These are phyloP conservation scores for Zingel zingel DNA, from an alignment of 2,113 vertebrate species.

Conservation along the genomic window DNA sequence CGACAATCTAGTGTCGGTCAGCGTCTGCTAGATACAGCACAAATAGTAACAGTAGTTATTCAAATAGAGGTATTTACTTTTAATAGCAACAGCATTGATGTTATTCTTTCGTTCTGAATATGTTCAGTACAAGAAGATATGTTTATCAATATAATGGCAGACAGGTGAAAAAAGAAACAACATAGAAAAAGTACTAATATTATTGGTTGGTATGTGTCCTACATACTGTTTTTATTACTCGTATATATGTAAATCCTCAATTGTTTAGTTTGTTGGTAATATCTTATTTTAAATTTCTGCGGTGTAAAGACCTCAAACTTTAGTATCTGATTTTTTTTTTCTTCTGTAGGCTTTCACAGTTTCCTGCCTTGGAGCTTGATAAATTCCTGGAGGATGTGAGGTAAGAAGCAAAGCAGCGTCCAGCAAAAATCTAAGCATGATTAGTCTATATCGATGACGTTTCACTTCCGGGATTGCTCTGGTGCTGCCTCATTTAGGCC, in stretches of 20 bases:
- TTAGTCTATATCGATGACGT: no score
- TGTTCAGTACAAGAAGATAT: not conserved
- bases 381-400: conserved; percentile 98
- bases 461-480: no score
- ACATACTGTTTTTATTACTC: not conserved
- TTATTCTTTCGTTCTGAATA: not conserved
- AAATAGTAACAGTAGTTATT: not conserved
- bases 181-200: not conserved
- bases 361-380: conserved; percentile 95
- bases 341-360: conserved; percentile 91
- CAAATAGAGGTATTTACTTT: not conserved
- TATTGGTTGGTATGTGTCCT: not conserved
- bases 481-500: no score
- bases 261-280: not conserved
- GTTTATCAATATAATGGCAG: not conserved
- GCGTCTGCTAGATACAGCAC: not conserved
- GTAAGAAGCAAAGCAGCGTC: conserved; percentile 77
- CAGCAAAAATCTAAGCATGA: not conserved
- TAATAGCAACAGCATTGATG: not conserved
- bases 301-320: not conserved
- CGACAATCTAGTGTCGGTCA: not conserved
- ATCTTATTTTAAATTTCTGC: not conserved
- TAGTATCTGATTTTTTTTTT: not conserved
- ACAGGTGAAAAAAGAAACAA: not conserved
- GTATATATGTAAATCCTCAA: not conserved